Conservation (phyloP, 1,140 invertebrate genomes). For the Stegodyphus mimosarum region DNA sequence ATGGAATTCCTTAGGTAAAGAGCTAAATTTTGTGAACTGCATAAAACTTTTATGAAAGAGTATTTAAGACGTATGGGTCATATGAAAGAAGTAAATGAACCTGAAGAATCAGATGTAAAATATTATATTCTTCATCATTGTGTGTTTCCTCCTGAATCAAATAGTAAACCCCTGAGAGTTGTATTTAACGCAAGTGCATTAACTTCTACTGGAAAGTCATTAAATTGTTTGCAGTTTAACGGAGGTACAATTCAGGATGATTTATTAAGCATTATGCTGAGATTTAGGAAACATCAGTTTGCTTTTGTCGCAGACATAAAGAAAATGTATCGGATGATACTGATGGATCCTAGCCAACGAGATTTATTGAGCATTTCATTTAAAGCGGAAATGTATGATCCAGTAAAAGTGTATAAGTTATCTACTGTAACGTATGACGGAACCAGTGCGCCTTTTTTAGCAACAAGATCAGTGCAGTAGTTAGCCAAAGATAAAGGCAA, state of each 20-base stretch:
- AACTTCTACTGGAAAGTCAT: background rate
- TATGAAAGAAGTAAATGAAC: background rate
- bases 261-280: no score
- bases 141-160: background rate
- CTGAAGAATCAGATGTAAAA: background rate
- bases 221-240: background rate
- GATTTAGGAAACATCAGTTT: no score
- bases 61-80: background rate
- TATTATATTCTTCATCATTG: background rate
- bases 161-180: background rate
- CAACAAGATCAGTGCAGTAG: no score
- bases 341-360: no score
- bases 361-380: no score
- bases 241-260: background rate
- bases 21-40: background rate
- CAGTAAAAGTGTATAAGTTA: no score
- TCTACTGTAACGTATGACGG: no score
- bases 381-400: no score
- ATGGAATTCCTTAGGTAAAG: background rate
- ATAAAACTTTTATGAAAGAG: background rate
- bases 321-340: no score
- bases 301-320: no score
- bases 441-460: no score
- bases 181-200: background rate
- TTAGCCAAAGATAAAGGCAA: no score